Evolutionary conservation across 2,888 invertebrate genomes (phyloP).

Genomic region (Drosophila testacea): DNA sequence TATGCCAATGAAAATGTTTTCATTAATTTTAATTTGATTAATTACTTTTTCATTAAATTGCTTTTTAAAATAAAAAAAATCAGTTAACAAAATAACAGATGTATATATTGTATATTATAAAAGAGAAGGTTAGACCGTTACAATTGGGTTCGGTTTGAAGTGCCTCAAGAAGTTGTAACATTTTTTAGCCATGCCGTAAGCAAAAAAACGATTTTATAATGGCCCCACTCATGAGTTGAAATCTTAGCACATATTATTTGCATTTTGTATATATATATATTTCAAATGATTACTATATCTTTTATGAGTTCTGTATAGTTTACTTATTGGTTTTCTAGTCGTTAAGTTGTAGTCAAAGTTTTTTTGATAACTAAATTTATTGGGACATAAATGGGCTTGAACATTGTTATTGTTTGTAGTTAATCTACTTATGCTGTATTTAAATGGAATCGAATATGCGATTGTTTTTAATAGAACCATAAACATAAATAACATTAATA

Average conservation of each 20-base stretch:
- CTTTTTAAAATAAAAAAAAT: conserved; percentile 60
- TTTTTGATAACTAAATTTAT: conserved; percentile 84
- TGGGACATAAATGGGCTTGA: conserved; percentile 83
- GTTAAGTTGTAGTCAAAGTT: conserved; percentile 74
- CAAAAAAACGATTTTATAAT: conserved; percentile 82
- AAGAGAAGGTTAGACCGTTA: conserved; percentile 53
- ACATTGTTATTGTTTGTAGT: conserved; percentile 82
- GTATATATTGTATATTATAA: conserved; percentile 47
- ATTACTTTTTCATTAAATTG: conserved; percentile 75
- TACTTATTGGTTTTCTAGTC: conserved; percentile 41
- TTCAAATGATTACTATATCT: conserved; percentile 23
- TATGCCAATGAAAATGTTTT: conserved; percentile 82
- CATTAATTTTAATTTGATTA: conserved; percentile 78
- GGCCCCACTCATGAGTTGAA: conserved; percentile 75
- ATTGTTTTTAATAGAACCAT: conserved; percentile 47
- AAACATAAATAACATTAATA: conserved; percentile 26
- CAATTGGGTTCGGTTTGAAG: conserved; percentile 77
- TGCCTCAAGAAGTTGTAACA: conserved; percentile 70
- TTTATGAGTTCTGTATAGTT: conserved; percentile 41
- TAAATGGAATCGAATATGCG: conserved; percentile 46
- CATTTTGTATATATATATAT: conserved; percentile 51
- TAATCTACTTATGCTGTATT: conserved; percentile 62
- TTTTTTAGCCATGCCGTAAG: conserved; percentile 65
- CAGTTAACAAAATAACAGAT: conserved; percentile 32
- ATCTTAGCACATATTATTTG: conserved; percentile 68